Percentiles rank a stretch among this genome's conserved stretches.
phyloP scores from a whole-genome alignment of 2,888 invertebrate species.

The Tanypteryx hageni region DNA sequence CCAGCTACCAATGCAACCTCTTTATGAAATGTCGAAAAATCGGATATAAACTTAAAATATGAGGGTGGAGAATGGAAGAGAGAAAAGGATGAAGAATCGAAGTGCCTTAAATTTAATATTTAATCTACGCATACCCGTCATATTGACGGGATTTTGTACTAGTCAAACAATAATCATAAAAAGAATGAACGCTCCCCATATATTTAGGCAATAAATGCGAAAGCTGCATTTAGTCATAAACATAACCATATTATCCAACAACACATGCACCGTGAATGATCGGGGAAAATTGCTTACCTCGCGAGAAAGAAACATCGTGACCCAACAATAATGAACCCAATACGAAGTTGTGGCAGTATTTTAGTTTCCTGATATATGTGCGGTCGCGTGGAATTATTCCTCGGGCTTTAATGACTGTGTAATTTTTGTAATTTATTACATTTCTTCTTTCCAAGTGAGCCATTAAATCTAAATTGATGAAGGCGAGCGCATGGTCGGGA shows the following conservation, averaged over 20 bases:
- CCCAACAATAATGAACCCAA: neutral
- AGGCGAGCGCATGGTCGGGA: neutral
- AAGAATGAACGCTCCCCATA: neutral
- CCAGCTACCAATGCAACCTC: too few relatives aligned
- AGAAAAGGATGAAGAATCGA: too few relatives aligned
- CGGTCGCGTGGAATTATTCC: neutral
- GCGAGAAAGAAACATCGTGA: neutral
- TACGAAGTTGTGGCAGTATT: neutral
- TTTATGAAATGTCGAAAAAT: too few relatives aligned
- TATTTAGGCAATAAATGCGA: neutral
- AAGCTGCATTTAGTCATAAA: neutral
- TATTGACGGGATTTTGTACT: too few relatives aligned
- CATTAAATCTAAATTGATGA: neutral
- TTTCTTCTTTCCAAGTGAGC: neutral
- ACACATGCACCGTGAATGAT: neutral
- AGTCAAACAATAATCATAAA: too few relatives aligned
- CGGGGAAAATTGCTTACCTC: neutral
- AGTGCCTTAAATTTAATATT: too few relatives aligned
- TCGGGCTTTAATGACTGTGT: neutral
- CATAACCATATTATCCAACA: neutral
- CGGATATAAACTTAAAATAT: too few relatives aligned
- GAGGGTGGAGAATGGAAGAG: too few relatives aligned
- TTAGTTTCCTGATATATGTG: neutral
- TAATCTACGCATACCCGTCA: too few relatives aligned
- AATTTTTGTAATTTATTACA: neutral